Percentiles rank a stretch among this genome's conserved stretches.
Evolutionary conservation across 2,797 vertebrate genomes (phyloP).

Genomic region (Anabacerthia variegaticeps): DNA sequence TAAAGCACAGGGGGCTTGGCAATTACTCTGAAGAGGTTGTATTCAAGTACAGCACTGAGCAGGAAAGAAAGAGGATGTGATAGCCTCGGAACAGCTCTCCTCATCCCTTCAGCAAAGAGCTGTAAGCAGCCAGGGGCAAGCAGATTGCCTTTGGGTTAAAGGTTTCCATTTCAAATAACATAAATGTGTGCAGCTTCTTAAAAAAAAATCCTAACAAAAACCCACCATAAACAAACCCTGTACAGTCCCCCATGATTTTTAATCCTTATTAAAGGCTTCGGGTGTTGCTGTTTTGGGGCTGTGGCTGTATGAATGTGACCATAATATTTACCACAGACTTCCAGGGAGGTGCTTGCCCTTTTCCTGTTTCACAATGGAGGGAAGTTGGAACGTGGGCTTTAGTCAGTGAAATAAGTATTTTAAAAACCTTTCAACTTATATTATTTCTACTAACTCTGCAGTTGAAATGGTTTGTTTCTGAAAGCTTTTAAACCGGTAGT

Average conservation of each 20-base stretch:
- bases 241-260: neutral
- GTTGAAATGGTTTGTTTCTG: neutral
- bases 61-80: neutral
- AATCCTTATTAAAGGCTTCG: neutral
- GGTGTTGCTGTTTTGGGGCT: neutral
- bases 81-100: neutral
- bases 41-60: neutral
- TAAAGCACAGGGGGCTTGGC: neutral
- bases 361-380: constrained; percentile 58
- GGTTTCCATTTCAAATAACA: neutral
- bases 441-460: neutral
- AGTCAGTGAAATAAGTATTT: neutral
- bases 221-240: neutral
- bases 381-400: constrained; percentile 18
- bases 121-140: neutral
- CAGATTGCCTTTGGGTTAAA: neutral
- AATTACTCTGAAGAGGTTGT: neutral
- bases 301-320: neutral
- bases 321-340: constrained; percentile 47
- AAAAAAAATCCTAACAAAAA: neutral
- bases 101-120: neutral
- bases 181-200: neutral
- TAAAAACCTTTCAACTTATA: neutral
- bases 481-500: neutral
- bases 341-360: constrained; percentile 48